Evolutionary conservation across 2,888 invertebrate genomes (phyloP).

Genomic region (Apotomis betuletana): DNA sequence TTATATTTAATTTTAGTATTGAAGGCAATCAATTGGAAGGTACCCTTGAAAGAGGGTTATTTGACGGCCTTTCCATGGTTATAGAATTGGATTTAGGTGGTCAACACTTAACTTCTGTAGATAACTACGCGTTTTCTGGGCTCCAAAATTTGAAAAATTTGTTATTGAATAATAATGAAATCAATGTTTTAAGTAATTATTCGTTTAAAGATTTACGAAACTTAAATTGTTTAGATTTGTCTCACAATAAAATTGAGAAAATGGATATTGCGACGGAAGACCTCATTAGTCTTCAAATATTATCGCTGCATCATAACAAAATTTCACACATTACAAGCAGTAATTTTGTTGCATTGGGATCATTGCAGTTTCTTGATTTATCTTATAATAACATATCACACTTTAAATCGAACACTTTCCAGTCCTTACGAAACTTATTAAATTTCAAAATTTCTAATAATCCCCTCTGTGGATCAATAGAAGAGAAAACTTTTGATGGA

Average conservation of each 20-base stretch:
- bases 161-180: constrained; percentile 60
- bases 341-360: constrained; percentile 53
- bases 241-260: constrained; percentile 59
- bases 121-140: constrained; percentile 63
- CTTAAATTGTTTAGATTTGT: constrained; percentile 60
- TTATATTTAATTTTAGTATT: constrained; percentile 56
- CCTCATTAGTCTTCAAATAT: constrained; percentile 53
- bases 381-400: constrained; percentile 62
- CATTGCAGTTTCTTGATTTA: constrained; percentile 61
- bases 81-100: constrained; percentile 57
- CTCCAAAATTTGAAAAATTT: constrained; percentile 53
- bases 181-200: constrained; percentile 52
- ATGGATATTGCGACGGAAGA: constrained; percentile 60
- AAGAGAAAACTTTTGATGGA: constrained; percentile 61
- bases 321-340: constrained; percentile 56
- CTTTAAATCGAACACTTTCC: constrained; percentile 59
- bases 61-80: constrained; percentile 60
- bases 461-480: constrained; percentile 57
- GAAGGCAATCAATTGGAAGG: constrained; percentile 59
- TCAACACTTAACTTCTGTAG: constrained; percentile 57
- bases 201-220: constrained; percentile 56
- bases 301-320: constrained; percentile 58
- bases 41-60: constrained; percentile 56
- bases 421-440: constrained; percentile 54
- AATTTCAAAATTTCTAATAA: constrained; percentile 63